A percentile compares a stretch with the other conserved stretches of the same genome.
phyloP scores from a whole-genome alignment of 2,797 vertebrate genomes.

The Meda fulgida region DNA sequence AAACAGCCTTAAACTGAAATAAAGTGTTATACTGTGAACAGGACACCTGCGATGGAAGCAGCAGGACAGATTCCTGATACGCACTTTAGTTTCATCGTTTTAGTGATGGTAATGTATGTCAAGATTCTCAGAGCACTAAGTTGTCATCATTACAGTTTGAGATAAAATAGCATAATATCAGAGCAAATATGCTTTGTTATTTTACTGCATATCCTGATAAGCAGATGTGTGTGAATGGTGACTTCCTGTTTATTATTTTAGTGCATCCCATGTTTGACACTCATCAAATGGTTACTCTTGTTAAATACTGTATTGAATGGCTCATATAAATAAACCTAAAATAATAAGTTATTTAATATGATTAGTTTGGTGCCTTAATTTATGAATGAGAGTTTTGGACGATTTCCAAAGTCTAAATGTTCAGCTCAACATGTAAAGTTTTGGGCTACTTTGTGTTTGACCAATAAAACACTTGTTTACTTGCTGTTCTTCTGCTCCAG shows the following conservation, averaged over 20 bases:
- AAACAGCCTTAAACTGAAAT: neutral
- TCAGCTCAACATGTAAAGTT: neutral
- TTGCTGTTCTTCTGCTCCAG: neutral
- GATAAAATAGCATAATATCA: neutral
- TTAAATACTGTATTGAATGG: neutral
- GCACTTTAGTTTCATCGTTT: neutral
- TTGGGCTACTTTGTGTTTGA: neutral
- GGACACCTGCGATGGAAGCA: neutral
- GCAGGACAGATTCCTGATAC: neutral
- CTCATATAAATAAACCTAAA: neutral
- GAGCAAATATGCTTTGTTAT: neutral
- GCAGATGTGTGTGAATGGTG: neutral
- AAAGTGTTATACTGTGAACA: conserved; percentile 11
- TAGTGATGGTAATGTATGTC: too few species aligned
- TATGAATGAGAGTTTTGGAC: neutral
- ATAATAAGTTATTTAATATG: neutral
- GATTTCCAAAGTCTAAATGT: neutral
- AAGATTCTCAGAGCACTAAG: neutral
- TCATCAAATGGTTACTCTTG: neutral
- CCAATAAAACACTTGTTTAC: conserved; percentile 23
- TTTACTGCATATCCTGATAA: neutral
- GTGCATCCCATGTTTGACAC: neutral
- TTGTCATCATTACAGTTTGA: neutral
- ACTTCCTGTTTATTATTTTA: neutral
- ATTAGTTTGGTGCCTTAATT: conserved; percentile 38